These are phyloP conservation scores for Conomelus anceps DNA, from an alignment of 2,888 invertebrate genomes.

Conservation along the genomic window DNA sequence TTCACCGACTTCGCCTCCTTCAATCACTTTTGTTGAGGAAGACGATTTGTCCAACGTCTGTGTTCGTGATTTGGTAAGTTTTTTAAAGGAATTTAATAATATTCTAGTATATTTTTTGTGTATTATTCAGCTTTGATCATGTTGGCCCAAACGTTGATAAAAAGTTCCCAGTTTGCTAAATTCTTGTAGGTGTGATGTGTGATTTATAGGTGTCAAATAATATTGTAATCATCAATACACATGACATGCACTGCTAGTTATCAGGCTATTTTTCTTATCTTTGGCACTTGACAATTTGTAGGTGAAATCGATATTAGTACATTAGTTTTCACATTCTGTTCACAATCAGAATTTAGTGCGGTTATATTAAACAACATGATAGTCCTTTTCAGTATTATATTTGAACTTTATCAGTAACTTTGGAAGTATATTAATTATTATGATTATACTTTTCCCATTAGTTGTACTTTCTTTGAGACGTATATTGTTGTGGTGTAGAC, in stretches of 20 bases:
- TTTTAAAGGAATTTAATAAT: too few relatives aligned
- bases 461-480: background rate
- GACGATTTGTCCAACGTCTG: constrained; percentile 55
- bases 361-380: background rate
- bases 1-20: constrained; percentile 15
- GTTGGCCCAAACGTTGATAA: too few relatives aligned
- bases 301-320: background rate
- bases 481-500: background rate
- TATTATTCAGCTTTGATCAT: too few relatives aligned
- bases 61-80: constrained; percentile 59
- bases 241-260: background rate
- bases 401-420: background rate
- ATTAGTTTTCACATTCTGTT: background rate
- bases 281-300: background rate
- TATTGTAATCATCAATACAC: background rate
- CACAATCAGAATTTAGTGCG: background rate
- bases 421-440: background rate
- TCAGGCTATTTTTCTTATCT: background rate
- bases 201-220: background rate
- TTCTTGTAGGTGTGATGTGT: background rate
- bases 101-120: too few relatives aligned
- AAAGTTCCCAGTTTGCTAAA: too few relatives aligned
- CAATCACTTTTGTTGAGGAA: constrained; percentile 39
- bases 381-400: too few relatives aligned
- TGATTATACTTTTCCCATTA: background rate